Base-by-base conservation (phyloP, 2,888 invertebrate genomes). In the Pilophorus perplexus region DNA sequence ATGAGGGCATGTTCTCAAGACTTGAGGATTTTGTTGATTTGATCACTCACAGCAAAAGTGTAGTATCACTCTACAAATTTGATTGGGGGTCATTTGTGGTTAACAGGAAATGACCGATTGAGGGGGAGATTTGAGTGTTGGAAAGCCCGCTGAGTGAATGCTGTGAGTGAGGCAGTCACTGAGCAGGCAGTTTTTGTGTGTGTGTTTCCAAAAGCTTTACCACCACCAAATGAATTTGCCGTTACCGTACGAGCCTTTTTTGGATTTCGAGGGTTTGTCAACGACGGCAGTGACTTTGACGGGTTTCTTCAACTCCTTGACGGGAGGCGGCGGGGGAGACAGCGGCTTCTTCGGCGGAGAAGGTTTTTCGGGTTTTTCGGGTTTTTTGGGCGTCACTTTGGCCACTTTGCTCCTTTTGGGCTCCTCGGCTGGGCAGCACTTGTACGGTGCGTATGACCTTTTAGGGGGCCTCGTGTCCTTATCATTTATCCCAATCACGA, bases 401-500 rank as follows among this genome's bases (percentile, higher is more conserved):
- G 88, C 87, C 79, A 88, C 84, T 84, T 88, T 89, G 62, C 87
- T 87, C 77, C 85, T 84, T 78, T 85, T 86, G 78, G 84, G 84
- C 79, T 87, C 85, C 84, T 88, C 88, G 79, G 87, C 87, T 79
- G 90, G 91, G 84, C 91, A 92, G 86, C 91, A 91, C 83, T 90
- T 90, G 85, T 89, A 92, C 78, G 91, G 89, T 85, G 88, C 88
- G 82, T 88, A 90, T 80, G 83, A 80, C 76, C 88, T 85, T 80
- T 83, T 82, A 80, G 84, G 84, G 79, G 86, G 85, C 79, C 85
- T 82, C 77, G 84, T 84, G 80, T 82, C 84, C 83, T 88, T 88
- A 82, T 89, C 89, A 82, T 90, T 90, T 86, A 92, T 86, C 84
- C 91, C 92, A 84, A 92, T 89, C 89, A 90, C 90, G 90, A 92